These are phyloP conservation scores for Therioaphis trifolii DNA, from an alignment of 2,888 invertebrate genomes.

Conservation along the genomic window DNA sequence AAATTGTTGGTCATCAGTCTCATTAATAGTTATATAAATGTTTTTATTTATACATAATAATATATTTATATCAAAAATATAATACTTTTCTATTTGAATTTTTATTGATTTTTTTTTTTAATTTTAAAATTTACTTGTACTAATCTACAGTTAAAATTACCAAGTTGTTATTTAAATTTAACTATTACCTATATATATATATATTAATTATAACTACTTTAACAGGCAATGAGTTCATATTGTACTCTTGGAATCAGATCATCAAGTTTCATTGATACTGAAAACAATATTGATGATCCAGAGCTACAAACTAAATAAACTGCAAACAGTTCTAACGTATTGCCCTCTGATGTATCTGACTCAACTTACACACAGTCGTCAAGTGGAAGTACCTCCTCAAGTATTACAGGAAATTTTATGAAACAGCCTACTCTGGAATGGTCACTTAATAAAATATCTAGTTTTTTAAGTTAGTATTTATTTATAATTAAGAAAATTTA, in stretches of 20 bases:
- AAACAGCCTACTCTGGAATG: slow-evolving; percentile 33
- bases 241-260: slow-evolving; percentile 15
- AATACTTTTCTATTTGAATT: too few species aligned
- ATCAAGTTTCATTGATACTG: neutral
- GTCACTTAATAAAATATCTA: slow-evolving; percentile 28
- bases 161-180: too few species aligned
- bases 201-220: slow-evolving; percentile 32
- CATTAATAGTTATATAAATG: too few species aligned
- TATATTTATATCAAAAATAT: too few species aligned
- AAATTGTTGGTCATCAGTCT: too few species aligned
- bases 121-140: too few species aligned
- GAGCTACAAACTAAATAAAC: slow-evolving; percentile 23
- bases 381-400: neutral
- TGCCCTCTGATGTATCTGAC: slow-evolving; percentile 13
- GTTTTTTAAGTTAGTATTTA: slow-evolving; percentile 25
- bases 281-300: slow-evolving; percentile 30
- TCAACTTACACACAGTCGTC: slow-evolving; percentile 5
- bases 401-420: neutral
- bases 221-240: slow-evolving; percentile 18
- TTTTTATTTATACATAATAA: too few species aligned
- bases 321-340: slow-evolving; percentile 1
- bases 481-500: too few species aligned
- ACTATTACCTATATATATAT: too few species aligned
- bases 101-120: too few species aligned
- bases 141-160: too few species aligned